These are phyloP conservation scores for Teleopsis dalmanni DNA, from an alignment of 1,140 invertebrate genomes.

Conservation along the genomic window DNA sequence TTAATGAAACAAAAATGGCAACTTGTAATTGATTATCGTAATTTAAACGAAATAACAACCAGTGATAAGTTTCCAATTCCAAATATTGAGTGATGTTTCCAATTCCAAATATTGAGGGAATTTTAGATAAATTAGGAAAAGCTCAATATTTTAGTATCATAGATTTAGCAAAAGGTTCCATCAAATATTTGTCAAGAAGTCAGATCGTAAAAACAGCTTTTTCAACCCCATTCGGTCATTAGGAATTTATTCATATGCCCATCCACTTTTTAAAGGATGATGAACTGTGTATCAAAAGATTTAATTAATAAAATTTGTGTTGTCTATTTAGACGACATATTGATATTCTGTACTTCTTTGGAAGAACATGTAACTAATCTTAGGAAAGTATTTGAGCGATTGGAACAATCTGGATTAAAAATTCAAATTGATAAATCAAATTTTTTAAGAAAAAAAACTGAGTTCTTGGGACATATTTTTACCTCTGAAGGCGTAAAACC, in stretches of 20 bases:
- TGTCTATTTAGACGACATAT: conserved; percentile 36
- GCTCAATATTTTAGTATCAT: conserved; percentile 30
- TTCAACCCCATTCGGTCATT: conserved; percentile 9
- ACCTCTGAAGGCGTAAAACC: conserved; percentile 9
- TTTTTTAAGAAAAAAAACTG: background rate
- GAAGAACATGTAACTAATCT: conserved; percentile 28
- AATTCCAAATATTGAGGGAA: conserved; percentile 45
- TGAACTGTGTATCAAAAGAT: conserved; percentile 34
- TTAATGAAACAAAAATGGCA: conserved; percentile 40
- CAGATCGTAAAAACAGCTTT: conserved; percentile 14
- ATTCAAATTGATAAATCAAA: conserved; percentile 23
- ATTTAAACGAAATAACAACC: conserved; percentile 37
- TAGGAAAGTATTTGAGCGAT: conserved; percentile 33
- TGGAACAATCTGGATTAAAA: conserved; percentile 22
- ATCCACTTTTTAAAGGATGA: conserved; percentile 45
- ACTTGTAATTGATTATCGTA: conserved; percentile 41
- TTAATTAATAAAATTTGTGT: conserved; percentile 25
- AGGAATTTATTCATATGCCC: conserved; percentile 26
- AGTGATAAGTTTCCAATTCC: conserved; percentile 47
- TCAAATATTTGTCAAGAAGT: conserved; percentile 19
- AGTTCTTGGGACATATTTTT: conserved; percentile 13
- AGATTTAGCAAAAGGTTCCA: conserved; percentile 34
- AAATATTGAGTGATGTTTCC: conserved; percentile 46
- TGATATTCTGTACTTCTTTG: conserved; percentile 24
- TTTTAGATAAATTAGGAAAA: conserved; percentile 29